phyloP scores from a whole-genome alignment of 2,888 invertebrate species.

The Ditylenchus weischeri region DNA sequence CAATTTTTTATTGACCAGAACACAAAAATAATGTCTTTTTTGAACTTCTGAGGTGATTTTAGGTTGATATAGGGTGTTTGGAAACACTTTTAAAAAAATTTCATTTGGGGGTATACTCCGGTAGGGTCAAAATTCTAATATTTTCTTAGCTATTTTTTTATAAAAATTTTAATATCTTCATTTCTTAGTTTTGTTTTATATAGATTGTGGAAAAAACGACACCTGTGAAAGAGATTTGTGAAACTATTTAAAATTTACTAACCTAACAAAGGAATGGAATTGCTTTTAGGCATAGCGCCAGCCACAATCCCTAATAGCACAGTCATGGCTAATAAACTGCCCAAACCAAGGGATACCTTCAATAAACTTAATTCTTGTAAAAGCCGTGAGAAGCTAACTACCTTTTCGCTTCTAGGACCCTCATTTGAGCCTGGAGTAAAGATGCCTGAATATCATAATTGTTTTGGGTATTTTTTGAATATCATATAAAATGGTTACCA shows the following conservation, averaged over 20 bases:
- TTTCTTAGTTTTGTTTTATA: neutral
- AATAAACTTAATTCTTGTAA: neutral
- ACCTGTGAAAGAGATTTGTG: neutral
- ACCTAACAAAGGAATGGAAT: constrained; percentile 46
- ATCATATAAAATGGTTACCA: constrained; percentile 15
- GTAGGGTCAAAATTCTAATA: no score
- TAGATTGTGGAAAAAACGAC: no score
- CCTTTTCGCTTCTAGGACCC: constrained; percentile 55
- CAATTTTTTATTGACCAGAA: no score
- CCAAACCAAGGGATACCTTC: constrained; percentile 49
- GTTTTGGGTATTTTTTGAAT: neutral
- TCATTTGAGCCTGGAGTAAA: constrained; percentile 53
- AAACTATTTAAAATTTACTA: neutral
- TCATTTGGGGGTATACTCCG: no score
- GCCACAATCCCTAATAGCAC: constrained; percentile 46
- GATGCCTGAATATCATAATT: constrained; percentile 34
- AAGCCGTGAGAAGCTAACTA: constrained; percentile 16
- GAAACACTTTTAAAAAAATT: no score
- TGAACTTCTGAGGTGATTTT: no score
- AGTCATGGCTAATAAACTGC: constrained; percentile 50
- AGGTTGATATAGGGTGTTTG: no score
- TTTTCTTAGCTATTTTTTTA: neutral
- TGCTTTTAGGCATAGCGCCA: constrained; percentile 54
- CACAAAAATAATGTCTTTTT: no score
- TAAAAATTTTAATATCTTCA: neutral